phyloP scores from a whole-genome alignment of 2,797 vertebrate genomes.

The Halcyon badia region DNA sequence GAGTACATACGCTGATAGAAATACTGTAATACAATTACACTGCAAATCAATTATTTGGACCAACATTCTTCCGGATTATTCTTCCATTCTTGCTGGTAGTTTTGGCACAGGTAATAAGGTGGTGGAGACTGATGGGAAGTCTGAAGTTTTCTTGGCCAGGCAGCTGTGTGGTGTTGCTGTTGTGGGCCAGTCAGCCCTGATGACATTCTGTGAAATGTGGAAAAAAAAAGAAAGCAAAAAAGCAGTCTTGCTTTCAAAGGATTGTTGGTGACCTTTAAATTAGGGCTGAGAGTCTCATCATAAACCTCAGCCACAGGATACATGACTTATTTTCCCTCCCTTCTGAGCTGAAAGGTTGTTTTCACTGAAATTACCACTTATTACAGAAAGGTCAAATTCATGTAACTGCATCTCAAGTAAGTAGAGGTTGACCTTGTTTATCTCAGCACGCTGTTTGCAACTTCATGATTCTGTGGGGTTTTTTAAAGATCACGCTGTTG shows the following conservation, averaged over 20 bases:
- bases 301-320: constrained; percentile 9
- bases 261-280: constrained; percentile 62
- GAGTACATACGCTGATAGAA: not conserved
- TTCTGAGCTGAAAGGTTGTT: constrained; percentile 27
- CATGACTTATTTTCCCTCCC: constrained; percentile 2
- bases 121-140: not conserved
- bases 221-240: not conserved
- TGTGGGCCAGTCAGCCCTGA: not conserved
- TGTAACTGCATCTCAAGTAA: not conserved
- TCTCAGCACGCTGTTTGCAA: not conserved
- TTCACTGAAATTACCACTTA: constrained; percentile 53
- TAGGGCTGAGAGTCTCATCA: constrained; percentile 58
- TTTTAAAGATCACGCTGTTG: not conserved
- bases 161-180: not conserved
- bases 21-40: not conserved
- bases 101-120: not conserved
- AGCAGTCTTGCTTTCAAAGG: constrained; percentile 37
- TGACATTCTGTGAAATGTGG: not conserved
- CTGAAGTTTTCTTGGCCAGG: not conserved
- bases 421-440: not conserved
- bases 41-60: not conserved
- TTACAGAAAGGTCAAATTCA: constrained; percentile 48
- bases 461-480: not conserved
- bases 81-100: not conserved
- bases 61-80: fast-evolving